phyloP scores from a whole-genome alignment of 2,797 vertebrate genomes.

The Loris lydekkerianus region DNA sequence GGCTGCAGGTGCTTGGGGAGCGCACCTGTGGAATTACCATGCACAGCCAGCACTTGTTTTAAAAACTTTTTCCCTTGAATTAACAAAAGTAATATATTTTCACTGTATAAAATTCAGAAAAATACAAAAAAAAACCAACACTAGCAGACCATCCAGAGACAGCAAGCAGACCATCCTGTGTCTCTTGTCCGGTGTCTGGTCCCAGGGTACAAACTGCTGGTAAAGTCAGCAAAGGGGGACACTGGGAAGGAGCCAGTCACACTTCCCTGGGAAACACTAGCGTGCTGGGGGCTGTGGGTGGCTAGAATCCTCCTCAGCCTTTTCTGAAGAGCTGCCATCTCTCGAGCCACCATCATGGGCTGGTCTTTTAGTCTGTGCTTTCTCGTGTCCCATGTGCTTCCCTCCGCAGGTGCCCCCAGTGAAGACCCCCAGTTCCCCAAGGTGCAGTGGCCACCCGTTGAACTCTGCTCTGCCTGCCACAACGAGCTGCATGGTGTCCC shows the following conservation, averaged over 20 bases:
- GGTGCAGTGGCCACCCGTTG: slow-evolving; percentile 94
- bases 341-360: background rate
- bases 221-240: background rate
- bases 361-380: background rate
- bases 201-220: background rate
- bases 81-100: background rate
- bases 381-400: rapidly evolving
- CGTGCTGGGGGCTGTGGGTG: background rate
- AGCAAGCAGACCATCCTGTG: background rate
- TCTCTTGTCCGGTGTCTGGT: background rate
- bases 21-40: background rate
- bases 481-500: slow-evolving; percentile 87
- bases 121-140: background rate
- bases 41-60: background rate
- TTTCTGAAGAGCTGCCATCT: background rate
- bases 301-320: rapidly evolving
- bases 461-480: slow-evolving; percentile 92
- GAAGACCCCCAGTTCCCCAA: slow-evolving; percentile 97
- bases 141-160: background rate
- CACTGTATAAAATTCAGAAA: background rate
- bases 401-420: slow-evolving; percentile 90
- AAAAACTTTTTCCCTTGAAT: background rate
- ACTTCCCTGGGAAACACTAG: background rate
- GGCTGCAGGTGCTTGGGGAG: background rate
- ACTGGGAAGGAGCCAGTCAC: background rate